phyloP scores from a whole-genome alignment of 2,797 vertebrate species.

The Danio kyathit region DNA sequence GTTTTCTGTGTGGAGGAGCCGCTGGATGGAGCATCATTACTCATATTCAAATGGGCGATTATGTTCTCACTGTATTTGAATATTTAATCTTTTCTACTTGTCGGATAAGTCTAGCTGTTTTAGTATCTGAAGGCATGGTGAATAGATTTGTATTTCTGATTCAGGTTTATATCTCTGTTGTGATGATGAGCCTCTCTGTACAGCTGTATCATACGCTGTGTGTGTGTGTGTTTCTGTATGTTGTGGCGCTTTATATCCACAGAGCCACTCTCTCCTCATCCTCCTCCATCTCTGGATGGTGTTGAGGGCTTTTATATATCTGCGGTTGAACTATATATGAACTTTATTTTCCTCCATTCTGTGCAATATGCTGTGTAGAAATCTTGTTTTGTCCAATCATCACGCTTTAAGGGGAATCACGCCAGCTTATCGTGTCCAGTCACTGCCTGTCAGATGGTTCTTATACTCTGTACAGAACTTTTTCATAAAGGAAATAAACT shows the following conservation, averaged over 20 bases:
- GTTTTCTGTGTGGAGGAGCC: conserved; percentile 87
- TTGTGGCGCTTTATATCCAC: conserved; percentile 95
- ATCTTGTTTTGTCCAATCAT: conserved; percentile 91
- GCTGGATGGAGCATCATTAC: conserved; percentile 88
- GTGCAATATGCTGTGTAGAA: conserved; percentile 99
- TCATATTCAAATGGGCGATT: conserved; percentile 92
- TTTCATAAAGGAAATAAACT: conserved; percentile 99
- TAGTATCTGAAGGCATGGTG: conserved; percentile 99
- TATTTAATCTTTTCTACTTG: conserved; percentile 99
- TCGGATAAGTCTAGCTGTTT: conserved; percentile 98
- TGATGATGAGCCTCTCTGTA: conserved; percentile 99
- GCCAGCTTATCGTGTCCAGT: conserved; percentile 98
- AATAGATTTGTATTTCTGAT: conserved; percentile 98
- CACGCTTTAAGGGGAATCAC: conserved; percentile 65
- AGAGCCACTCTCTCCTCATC: conserved; percentile 93
- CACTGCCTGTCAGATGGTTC: conserved; percentile 99
- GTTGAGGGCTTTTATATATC: conserved; percentile 83
- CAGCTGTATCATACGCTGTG: conserved; percentile 99
- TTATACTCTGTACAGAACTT: conserved; percentile 99
- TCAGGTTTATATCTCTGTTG: conserved; percentile 99
- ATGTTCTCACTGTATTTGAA: conserved; percentile 99
- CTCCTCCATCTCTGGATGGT: conserved; percentile 90
- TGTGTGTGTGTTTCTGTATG: conserved; percentile 99
- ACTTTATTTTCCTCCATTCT: conserved; percentile 97
- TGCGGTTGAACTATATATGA: conserved; percentile 87